A percentile compares a stretch with the other conserved stretches of the same genome.
Evolutionary conservation across 2,888 invertebrate species (phyloP).

Genomic region (Drosophila antonietae): DNA sequence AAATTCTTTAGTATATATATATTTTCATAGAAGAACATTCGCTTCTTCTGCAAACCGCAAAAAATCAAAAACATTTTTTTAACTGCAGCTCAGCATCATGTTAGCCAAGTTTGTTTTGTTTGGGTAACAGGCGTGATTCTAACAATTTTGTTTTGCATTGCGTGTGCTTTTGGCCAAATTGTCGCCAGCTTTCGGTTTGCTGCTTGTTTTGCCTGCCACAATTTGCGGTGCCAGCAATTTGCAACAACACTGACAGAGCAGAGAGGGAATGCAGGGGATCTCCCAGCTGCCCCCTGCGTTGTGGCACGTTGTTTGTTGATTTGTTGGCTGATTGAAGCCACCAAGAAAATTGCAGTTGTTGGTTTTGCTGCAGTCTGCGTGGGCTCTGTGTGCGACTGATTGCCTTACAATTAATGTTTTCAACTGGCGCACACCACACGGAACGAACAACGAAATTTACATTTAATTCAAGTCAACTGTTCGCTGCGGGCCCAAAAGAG

Average conservation of each 20-base stretch:
- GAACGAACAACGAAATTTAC: slow-evolving; percentile 30
- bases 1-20: too few species aligned
- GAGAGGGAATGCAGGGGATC: slow-evolving; percentile 4
- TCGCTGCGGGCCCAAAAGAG: slow-evolving; percentile 35
- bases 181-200: slow-evolving; percentile 11
- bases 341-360: slow-evolving; percentile 43
- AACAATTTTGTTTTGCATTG: slow-evolving; percentile 38
- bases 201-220: slow-evolving; percentile 32
- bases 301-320: slow-evolving; percentile 28
- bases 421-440: slow-evolving; percentile 20
- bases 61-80: not conserved
- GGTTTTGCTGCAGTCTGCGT: slow-evolving; percentile 29
- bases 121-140: slow-evolving; percentile 17
- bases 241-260: slow-evolving; percentile 16
- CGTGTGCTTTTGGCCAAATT: slow-evolving; percentile 19
- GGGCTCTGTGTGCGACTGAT: slow-evolving; percentile 47
- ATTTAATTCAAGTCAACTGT: slow-evolving; percentile 69
- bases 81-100: slow-evolving; percentile 4
- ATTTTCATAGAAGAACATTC: not conserved
- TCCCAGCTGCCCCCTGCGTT: not conserved
- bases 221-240: slow-evolving; percentile 45
- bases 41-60: slow-evolving; percentile 22
- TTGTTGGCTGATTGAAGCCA: slow-evolving; percentile 53
- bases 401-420: slow-evolving; percentile 44
- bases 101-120: slow-evolving; percentile 11